Conservation (phyloP, 1,140 invertebrate species). For the Caenorhabditis briggsae region DNA sequence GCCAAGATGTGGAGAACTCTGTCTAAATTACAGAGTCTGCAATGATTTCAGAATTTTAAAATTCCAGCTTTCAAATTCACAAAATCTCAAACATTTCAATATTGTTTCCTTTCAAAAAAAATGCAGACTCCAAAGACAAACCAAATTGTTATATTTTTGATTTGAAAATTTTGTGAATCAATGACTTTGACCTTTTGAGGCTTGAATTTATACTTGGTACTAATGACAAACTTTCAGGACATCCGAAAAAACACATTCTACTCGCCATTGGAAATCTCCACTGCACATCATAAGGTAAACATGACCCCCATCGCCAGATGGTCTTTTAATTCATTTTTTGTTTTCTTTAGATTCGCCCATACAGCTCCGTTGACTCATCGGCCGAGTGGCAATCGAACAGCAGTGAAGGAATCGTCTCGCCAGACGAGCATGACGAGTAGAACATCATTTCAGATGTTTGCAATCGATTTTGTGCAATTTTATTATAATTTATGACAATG, state of each 20-base stretch:
- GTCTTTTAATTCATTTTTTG: conserved; percentile 28
- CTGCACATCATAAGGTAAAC: conserved; percentile 59
- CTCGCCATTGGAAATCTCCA: conserved; percentile 62
- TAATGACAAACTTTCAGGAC: too few relatives aligned
- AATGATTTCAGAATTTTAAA: too few relatives aligned
- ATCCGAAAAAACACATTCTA: conserved; percentile 44
- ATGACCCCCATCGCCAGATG: neutral
- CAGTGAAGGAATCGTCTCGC: conserved; percentile 62
- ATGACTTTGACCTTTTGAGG: too few relatives aligned
- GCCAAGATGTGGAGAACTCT: too few relatives aligned
- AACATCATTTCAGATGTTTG: neutral
- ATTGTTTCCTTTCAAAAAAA: too few relatives aligned
- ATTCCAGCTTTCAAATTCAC: too few relatives aligned
- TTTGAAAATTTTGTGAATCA: too few relatives aligned
- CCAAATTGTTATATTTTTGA: too few relatives aligned
- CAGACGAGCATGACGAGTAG: conserved; percentile 58
- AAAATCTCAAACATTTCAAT: too few relatives aligned
- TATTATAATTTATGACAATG: conserved; percentile 6
- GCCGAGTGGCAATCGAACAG: conserved; percentile 63
- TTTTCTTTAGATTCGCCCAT: conserved; percentile 59
- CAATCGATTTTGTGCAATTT: conserved; percentile 24
- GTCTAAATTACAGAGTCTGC: too few relatives aligned
- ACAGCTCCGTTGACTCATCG: conserved; percentile 57
- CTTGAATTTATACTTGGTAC: too few relatives aligned
- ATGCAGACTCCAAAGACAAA: too few relatives aligned